Evolutionary conservation across 2,888 invertebrate species (phyloP).

Genomic region (Synergus umbraculus): DNA sequence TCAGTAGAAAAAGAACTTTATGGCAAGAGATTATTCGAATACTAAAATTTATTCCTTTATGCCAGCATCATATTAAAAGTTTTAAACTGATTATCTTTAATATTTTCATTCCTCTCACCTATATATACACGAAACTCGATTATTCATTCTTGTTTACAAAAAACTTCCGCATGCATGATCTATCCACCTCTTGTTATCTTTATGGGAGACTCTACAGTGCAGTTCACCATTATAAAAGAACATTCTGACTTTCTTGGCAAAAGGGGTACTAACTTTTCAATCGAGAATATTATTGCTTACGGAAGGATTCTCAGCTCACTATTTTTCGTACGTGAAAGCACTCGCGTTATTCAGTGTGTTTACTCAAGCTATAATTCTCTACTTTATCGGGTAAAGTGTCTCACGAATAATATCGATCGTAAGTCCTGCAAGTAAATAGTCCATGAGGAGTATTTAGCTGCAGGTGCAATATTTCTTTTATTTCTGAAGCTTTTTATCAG

Average conservation of each 20-base stretch:
- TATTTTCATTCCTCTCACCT: not conserved
- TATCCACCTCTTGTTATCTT: not conserved
- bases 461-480: not conserved
- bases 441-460: constrained; percentile 3
- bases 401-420: constrained; percentile 16
- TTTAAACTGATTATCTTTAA: not conserved
- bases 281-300: constrained; percentile 7
- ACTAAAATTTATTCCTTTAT: not conserved
- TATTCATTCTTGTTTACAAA: not conserved
- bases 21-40: not conserved
- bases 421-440: constrained; percentile 6
- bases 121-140: not conserved
- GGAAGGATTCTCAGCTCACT: not conserved
- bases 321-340: not conserved
- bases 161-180: not conserved
- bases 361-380: not conserved
- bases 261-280: not conserved
- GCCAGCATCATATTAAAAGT: not conserved
- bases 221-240: not conserved
- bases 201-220: not conserved
- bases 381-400: constrained; percentile 4
- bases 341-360: constrained; percentile 3
- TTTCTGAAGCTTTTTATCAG: constrained; percentile 11
- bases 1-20: not conserved
- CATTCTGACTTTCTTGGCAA: not conserved